A percentile compares a stretch with the other conserved stretches of the same genome.
Evolutionary conservation across 2,113 vertebrate genomes (phyloP).

Genomic region (Cephalopholis sonnerati): DNA sequence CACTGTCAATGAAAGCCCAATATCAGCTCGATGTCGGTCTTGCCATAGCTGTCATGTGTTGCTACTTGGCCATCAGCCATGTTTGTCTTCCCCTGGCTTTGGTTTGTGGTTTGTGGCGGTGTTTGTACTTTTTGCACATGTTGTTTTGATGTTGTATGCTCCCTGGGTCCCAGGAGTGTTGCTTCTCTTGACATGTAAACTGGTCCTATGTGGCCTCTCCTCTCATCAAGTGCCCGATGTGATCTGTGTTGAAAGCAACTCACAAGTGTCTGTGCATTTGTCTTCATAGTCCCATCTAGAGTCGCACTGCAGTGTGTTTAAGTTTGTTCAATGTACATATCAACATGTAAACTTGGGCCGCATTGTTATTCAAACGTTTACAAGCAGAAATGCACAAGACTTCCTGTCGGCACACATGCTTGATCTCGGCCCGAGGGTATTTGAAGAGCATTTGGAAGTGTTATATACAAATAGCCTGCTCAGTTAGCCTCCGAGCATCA

Average conservation of each 20-base stretch:
- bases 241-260: conserved; percentile 13
- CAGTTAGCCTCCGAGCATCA: conserved; percentile 39
- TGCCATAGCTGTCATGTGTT: not conserved
- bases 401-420: conserved; percentile 33
- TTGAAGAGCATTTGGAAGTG: conserved; percentile 57
- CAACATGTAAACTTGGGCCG: not conserved
- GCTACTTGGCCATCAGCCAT: not conserved
- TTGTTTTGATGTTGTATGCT: conserved; percentile 3
- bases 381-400: conserved; percentile 26
- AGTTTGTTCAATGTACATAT: conserved; percentile 14
- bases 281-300: not conserved
- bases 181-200: not conserved
- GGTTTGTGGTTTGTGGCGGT: not conserved
- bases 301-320: not conserved
- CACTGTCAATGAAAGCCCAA: not conserved
- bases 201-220: not conserved
- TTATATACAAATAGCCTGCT: conserved; percentile 54
- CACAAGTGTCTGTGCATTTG: conserved; percentile 2
- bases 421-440: conserved; percentile 49
- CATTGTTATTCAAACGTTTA: conserved; percentile 6
- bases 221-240: conserved; percentile 9
- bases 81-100: conserved; percentile 8
- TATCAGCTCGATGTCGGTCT: not conserved
- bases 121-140: not conserved
- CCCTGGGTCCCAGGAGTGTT: not conserved